Conservation (phyloP, 2,113 vertebrate genomes). For the Neofelis nebulosa region DNA sequence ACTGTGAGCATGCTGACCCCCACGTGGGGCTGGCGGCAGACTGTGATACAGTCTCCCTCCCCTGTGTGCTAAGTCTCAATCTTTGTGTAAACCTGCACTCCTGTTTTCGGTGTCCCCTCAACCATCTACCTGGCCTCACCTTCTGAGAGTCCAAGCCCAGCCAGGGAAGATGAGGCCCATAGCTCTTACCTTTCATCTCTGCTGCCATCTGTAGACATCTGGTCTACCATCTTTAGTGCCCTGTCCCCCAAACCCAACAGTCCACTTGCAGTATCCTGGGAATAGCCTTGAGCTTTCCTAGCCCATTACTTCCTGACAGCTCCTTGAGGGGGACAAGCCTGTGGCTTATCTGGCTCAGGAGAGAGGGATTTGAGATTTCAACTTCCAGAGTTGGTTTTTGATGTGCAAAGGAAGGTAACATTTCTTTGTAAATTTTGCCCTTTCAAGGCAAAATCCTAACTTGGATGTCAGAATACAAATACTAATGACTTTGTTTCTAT, state of each 20-base stretch:
- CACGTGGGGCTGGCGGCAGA: accelerated
- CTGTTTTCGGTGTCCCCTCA: neutral
- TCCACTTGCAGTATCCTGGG: neutral
- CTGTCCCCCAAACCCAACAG: neutral
- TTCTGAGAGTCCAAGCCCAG: neutral
- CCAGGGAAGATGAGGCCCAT: too few species aligned
- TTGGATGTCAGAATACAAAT: neutral
- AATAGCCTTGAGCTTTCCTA: neutral
- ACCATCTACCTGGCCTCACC: neutral
- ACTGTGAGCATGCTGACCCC: neutral
- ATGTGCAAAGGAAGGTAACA: neutral
- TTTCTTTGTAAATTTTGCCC: neutral
- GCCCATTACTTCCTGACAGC: neutral
- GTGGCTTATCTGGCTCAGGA: neutral
- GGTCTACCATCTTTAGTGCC: neutral
- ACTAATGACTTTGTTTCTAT: neutral
- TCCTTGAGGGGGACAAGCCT: neutral
- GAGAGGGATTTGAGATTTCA: neutral
- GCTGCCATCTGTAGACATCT: too few species aligned
- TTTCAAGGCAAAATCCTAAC: neutral
- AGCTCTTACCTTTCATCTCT: neutral
- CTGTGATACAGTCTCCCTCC: neutral
- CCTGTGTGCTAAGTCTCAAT: neutral
- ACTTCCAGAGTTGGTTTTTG: neutral
- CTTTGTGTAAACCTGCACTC: neutral